These are phyloP conservation scores for Callopanchax toddi DNA, from an alignment of 2,113 vertebrate species.

Conservation along the genomic window DNA sequence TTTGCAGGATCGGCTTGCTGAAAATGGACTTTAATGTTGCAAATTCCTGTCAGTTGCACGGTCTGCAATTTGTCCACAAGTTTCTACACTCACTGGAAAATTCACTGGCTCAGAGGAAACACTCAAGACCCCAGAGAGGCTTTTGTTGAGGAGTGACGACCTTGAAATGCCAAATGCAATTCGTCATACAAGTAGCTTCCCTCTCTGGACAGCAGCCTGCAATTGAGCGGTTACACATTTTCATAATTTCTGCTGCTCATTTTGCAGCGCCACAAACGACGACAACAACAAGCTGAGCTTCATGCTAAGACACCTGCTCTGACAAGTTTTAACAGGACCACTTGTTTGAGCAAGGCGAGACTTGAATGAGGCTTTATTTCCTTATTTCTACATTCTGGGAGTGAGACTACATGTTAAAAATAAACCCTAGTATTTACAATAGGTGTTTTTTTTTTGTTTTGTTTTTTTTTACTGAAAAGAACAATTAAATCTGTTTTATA, in stretches of 20 bases:
- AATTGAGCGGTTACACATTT: neutral
- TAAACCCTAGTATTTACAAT: neutral
- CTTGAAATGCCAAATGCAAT: constrained; percentile 4
- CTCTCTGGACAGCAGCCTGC: neutral
- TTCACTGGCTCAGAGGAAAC: neutral
- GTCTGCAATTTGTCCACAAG: neutral
- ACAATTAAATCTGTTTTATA: neutral
- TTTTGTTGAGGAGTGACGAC: neutral
- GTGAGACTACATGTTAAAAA: neutral
- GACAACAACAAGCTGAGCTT: constrained; percentile 1
- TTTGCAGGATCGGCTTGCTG: neutral
- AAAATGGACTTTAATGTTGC: neutral
- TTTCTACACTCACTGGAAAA: constrained; percentile 1
- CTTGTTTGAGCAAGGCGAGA: neutral
- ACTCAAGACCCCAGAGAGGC: neutral
- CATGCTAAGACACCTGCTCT: neutral
- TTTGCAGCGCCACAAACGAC: no score
- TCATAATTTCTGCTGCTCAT: neutral
- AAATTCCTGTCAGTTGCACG: neutral
- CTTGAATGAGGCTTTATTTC: constrained; percentile 1
- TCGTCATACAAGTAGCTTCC: neutral
- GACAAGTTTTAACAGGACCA: constrained; percentile 33
- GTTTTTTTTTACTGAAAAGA: neutral
- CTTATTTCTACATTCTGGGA: neutral
- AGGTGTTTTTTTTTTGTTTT: neutral